Base-by-base conservation (phyloP, 2,797 vertebrate genomes). In the Anguilla anguilla region DNA sequence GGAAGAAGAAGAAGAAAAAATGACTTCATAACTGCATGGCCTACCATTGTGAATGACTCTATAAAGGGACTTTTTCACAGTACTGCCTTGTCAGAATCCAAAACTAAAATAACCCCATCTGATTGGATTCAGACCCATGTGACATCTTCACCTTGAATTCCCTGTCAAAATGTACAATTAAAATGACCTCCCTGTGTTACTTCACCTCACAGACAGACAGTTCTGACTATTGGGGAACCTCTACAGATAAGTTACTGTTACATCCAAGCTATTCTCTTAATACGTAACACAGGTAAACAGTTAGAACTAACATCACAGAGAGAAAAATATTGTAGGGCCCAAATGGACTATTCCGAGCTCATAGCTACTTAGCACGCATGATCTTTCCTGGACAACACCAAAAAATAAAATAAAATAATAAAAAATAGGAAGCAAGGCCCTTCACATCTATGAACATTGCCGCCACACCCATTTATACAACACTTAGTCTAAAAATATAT, bases 371-470 rank as follows among this genome's bases (percentile, higher is more conserved):
- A 89, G 83, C 2, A 4, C 53, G 85, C 55, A 86, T 92, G 85
- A 49, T 88, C 90, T 88, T 61, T 43, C 39, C 15, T 79, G 86
- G 85, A 89, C 83, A 89, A 59, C 31, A 79, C 61, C 61, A 59
- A 83, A 46, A 46, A 4, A 46, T 49, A 57, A 87, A 69, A 91
- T 77, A 92, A 85, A 90, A 91, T 61, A 55, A 55, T 84, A 72
- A 61, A 19, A 28, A 85, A 81, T 74, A 55, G 61, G 64, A 88
- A 87, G 67, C 28, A 22, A 55, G 86, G 89, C 94, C 94, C 94
- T 95, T 95, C 94, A 95, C 94, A 96, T 96, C 95, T 95, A 96
- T 95, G 93, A 94, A 83, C 81, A 87, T 84, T 74, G 77, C 67
- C 88, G 87, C 86, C 35, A 79, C 51, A 77, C n/a, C 31, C 9